Percentiles rank a stretch among this genome's conserved stretches.
Evolutionary conservation across 2,888 invertebrate genomes (phyloP).

Genomic region (Anarsia innoxiella): DNA sequence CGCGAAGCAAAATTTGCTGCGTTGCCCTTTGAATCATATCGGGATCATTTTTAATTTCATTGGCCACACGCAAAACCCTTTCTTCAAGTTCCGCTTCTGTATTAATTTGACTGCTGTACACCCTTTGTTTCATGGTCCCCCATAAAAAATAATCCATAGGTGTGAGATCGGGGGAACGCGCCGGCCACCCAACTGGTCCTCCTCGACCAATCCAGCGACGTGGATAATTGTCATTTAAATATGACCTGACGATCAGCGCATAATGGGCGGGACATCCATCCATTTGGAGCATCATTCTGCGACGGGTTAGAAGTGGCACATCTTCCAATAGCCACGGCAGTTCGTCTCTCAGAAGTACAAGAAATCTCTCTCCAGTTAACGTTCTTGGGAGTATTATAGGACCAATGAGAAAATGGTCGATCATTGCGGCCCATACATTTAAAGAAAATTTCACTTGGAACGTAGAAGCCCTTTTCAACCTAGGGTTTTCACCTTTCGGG

Average conservation of each 20-base stretch:
- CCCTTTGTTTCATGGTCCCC: conserved; percentile 12
- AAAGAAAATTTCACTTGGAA: conserved; percentile 3
- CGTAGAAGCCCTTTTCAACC: background rate
- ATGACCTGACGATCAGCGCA: background rate
- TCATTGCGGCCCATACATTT: conserved; percentile 17
- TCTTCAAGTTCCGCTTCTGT: conserved; percentile 2
- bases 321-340: background rate
- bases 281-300: background rate
- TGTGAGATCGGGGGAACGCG: conserved; percentile 15
- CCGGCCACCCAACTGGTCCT: conserved; percentile 15
- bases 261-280: background rate
- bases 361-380: background rate
- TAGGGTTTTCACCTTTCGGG: background rate
- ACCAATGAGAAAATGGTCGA: background rate
- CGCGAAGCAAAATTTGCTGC: too few relatives aligned
- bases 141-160: conserved; percentile 13
- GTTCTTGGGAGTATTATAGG: background rate
- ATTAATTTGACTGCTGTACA: conserved; percentile 5
- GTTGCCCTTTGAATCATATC: conserved; percentile 8
- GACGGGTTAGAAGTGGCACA: background rate
- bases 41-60: conserved; percentile 8
- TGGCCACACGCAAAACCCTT: too few relatives aligned
- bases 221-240: background rate
- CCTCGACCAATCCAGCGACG: conserved; percentile 6
- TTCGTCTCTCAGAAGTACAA: background rate